Evolutionary conservation across 2,113 vertebrate species (phyloP).

Genomic region (Trachemys scripta): DNA sequence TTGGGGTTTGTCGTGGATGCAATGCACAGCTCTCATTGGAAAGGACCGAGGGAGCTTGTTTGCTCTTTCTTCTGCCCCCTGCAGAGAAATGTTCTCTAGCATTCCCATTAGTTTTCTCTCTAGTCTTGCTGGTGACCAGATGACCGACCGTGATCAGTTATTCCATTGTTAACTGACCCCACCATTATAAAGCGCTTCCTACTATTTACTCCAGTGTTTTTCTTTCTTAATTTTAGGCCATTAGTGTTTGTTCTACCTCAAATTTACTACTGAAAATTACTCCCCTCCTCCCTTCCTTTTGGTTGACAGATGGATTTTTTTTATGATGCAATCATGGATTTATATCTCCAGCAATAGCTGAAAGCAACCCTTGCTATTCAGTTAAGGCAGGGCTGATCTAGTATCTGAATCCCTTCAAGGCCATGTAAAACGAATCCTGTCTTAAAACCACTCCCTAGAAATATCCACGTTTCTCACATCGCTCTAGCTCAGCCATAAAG

Average conservation of each 20-base stretch:
- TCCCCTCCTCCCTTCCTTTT: conserved; percentile 76
- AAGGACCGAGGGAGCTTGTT: not conserved
- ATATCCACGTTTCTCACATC: not conserved
- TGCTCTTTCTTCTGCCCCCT: not conserved
- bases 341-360: conserved; percentile 31
- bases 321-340: conserved; percentile 67
- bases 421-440: not conserved
- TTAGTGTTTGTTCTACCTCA: conserved; percentile 75
- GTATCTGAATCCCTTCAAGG: conserved; percentile 59
- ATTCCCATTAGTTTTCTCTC: not conserved
- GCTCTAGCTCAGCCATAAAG: not conserved
- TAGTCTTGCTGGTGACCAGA: not conserved
- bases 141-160: conserved; percentile 59
- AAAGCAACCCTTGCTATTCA: not conserved
- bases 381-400: not conserved
- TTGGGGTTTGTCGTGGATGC: not conserved
- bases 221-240: conserved; percentile 76
- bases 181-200: conserved; percentile 75
- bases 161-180: conserved; percentile 74
- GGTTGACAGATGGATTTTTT: conserved; percentile 54
- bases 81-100: not conserved
- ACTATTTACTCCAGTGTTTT: conserved; percentile 78
- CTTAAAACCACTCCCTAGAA: conserved; percentile 1
- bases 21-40: not conserved
- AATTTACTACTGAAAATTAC: conserved; percentile 74